phyloP scores from a whole-genome alignment of 2,797 vertebrate genomes.

The Sparidentex hasta region DNA sequence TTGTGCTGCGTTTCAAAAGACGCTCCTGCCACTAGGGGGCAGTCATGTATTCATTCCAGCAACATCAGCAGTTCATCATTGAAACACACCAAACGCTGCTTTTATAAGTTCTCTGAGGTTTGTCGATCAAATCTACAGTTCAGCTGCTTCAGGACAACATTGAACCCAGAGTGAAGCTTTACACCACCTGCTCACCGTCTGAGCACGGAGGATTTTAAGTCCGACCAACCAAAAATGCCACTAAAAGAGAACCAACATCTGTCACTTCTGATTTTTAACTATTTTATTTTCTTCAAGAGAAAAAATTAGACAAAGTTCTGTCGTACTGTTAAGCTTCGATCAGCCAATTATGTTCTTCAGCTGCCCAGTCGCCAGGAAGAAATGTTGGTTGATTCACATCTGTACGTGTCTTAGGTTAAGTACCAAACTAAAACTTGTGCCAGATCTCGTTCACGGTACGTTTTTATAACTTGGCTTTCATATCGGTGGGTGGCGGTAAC shows the following conservation, averaged over 20 bases:
- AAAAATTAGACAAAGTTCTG: neutral
- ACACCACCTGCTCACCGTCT: neutral
- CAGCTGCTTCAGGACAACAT: neutral
- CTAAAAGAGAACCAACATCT: neutral
- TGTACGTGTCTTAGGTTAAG: too few relatives aligned
- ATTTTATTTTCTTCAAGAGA: neutral
- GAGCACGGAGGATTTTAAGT: neutral
- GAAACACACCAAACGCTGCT: neutral
- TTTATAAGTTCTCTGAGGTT: neutral
- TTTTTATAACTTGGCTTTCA: too few relatives aligned
- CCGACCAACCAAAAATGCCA: too few relatives aligned
- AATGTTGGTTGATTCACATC: too few relatives aligned
- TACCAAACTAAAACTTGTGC: too few relatives aligned
- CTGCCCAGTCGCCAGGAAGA: too few relatives aligned
- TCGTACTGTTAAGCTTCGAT: neutral
- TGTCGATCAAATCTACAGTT: neutral
- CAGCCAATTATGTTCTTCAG: neutral
- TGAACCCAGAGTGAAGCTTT: neutral
- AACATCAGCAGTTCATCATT: neutral
- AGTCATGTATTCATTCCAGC: slow-evolving; percentile 26
- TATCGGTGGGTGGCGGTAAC: too few relatives aligned
- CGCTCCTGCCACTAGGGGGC: slow-evolving; percentile 60
- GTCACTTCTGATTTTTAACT: neutral
- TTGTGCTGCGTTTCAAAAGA: slow-evolving; percentile 22
- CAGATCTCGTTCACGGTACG: too few relatives aligned